Evolutionary conservation across 2,888 invertebrate genomes (phyloP).

Genomic region (Cremastinae sp.): DNA sequence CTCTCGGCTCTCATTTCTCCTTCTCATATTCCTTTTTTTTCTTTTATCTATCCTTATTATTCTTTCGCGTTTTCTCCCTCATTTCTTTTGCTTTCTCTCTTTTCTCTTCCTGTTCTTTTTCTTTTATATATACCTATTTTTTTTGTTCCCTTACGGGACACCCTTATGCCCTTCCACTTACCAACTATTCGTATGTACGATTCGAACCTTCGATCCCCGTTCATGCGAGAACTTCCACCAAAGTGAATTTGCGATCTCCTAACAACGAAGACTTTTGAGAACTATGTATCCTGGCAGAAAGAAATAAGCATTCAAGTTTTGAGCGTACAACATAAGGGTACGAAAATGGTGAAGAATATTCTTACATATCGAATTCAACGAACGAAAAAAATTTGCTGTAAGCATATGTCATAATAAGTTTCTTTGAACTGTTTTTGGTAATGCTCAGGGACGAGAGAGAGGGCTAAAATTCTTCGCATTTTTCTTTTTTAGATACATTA

Average conservation of each 20-base stretch:
- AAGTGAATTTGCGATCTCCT: slow-evolving; percentile 69
- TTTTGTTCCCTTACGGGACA: slow-evolving; percentile 23
- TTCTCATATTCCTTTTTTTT: slow-evolving; percentile 23
- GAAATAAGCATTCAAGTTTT: no score
- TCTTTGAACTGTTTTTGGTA: no score
- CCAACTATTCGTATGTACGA: slow-evolving; percentile 23
- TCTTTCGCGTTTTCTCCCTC: slow-evolving; percentile 25
- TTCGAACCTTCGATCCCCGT: slow-evolving; percentile 69
- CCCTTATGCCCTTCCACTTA: slow-evolving; percentile 40
- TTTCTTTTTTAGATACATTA: no score
- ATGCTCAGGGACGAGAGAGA: no score
- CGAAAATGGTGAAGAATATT: not conserved
- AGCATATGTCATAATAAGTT: no score
- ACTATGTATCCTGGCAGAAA: not conserved
- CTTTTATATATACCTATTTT: slow-evolving; percentile 6
- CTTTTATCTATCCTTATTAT: slow-evolving; percentile 41
- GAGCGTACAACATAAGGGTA: no score
- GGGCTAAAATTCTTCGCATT: no score
- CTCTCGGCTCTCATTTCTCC: slow-evolving; percentile 52
- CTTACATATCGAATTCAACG: no score
- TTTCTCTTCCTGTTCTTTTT: not conserved
- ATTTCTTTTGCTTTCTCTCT: not conserved
- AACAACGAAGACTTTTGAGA: slow-evolving; percentile 4
- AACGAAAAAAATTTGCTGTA: no score
- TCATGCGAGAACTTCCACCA: slow-evolving; percentile 72